These are phyloP conservation scores for Scaptomyza montana DNA, from an alignment of 1,140 invertebrate genomes.

Conservation along the genomic window DNA sequence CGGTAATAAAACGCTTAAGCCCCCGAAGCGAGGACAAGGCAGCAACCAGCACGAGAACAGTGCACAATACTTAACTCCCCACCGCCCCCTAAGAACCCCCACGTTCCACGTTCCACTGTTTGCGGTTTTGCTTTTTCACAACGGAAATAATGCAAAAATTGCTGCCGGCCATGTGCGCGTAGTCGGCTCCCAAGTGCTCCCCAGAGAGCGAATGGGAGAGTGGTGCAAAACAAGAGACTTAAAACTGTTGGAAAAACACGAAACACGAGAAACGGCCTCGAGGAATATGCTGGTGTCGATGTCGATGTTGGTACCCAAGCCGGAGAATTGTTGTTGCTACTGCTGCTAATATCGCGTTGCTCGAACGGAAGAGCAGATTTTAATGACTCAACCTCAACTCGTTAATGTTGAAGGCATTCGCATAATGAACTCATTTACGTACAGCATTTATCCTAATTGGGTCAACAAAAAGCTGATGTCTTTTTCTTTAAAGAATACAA, in stretches of 20 bases:
- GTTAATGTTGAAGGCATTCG: slow-evolving; percentile 69
- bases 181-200: slow-evolving; percentile 58
- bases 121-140: slow-evolving; percentile 60
- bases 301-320: background rate
- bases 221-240: slow-evolving; percentile 40
- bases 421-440: slow-evolving; percentile 78
- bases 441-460: slow-evolving; percentile 20
- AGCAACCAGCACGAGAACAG: slow-evolving; percentile 40
- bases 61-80: background rate
- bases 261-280: slow-evolving; percentile 31
- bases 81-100: background rate
- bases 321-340: slow-evolving; percentile 4
- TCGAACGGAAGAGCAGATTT: slow-evolving; percentile 57
- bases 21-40: slow-evolving; percentile 51
- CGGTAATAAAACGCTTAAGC: slow-evolving; percentile 82
- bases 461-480: slow-evolving; percentile 29
- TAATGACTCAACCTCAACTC: slow-evolving; percentile 71
- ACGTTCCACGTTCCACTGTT: slow-evolving; percentile 13
- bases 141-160: slow-evolving; percentile 80
- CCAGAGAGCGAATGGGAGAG: slow-evolving; percentile 24
- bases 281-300: slow-evolving; percentile 41
- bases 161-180: slow-evolving; percentile 63
- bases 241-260: slow-evolving; percentile 43
- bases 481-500: background rate
- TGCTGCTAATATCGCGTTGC: slow-evolving; percentile 21